Evolutionary conservation across 2,797 vertebrate genomes (phyloP).

Genomic region (Brotula barbata): DNA sequence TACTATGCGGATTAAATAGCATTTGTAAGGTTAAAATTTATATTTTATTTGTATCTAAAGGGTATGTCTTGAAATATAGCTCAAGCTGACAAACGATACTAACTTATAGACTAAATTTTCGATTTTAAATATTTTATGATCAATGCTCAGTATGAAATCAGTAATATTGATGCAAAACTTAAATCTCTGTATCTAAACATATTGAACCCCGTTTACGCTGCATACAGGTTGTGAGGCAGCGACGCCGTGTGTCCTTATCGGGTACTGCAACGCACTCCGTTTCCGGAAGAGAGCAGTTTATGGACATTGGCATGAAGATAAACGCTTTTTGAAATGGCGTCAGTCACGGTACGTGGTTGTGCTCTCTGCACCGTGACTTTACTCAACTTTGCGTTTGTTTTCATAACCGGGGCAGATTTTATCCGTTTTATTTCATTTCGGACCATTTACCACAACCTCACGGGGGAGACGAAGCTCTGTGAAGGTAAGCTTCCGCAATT

Average conservation of each 20-base stretch:
- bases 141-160: no score
- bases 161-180: no score
- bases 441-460: conserved; percentile 84
- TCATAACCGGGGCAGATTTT: conserved; percentile 85
- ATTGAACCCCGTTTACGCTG: no score
- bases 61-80: no score
- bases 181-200: no score
- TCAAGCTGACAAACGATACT: no score
- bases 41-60: no score
- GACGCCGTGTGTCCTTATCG: conserved; percentile 24
- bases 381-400: conserved; percentile 83
- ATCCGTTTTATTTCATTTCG: conserved; percentile 87
- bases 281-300: conserved; percentile 64
- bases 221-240: not conserved
- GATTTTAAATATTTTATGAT: no score
- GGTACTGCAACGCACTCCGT: not conserved
- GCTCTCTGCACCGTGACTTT: conserved; percentile 74
- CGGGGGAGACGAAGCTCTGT: conserved; percentile 77
- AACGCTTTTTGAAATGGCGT: conserved; percentile 76
- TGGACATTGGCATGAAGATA: conserved; percentile 43
- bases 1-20: no score
- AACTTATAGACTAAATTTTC: no score
- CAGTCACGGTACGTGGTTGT: conserved; percentile 60
- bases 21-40: no score
- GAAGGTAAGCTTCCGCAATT: conserved; percentile 64